phyloP scores from a whole-genome alignment of 2,113 vertebrate genomes.

The Amphilophus citrinellus region DNA sequence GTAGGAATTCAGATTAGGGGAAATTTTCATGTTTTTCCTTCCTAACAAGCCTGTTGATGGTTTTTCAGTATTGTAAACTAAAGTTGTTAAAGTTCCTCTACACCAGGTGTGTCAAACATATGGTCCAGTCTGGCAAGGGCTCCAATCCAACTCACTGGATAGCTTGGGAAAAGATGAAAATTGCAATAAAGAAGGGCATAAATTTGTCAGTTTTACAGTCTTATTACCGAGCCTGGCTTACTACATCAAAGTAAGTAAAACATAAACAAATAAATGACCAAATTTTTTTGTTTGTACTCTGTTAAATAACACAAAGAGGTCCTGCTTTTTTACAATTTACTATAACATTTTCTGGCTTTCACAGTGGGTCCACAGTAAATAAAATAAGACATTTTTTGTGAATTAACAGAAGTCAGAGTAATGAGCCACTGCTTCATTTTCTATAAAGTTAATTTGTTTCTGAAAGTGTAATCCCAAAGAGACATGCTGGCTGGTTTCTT shows the following conservation, averaged over 20 bases:
- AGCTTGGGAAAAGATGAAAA: neutral
- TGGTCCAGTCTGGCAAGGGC: no score
- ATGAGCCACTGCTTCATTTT: neutral
- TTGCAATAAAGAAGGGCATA: neutral
- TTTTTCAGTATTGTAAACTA: neutral
- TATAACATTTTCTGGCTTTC: neutral
- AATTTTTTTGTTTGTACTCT: no score
- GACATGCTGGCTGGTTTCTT: neutral
- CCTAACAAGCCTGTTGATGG: neutral
- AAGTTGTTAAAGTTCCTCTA: neutral
- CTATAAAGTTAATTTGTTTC: slow-evolving; percentile 1
- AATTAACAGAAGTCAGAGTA: neutral
- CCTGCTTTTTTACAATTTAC: neutral
- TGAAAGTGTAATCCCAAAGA: slow-evolving; percentile 2
- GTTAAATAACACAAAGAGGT: no score
- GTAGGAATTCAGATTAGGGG: neutral
- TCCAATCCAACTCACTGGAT: neutral
- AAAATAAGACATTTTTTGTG: neutral
- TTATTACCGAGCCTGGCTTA: neutral
- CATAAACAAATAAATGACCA: neutral
- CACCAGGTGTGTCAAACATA: slow-evolving; percentile 1
- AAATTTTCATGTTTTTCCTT: neutral
- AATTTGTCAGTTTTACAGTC: neutral
- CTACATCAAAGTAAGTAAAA: neutral
- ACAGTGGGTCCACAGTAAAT: neutral